Percentiles rank a stretch among this genome's conserved stretches.
Evolutionary conservation across 2,113 vertebrate species (phyloP).

Genomic region (Narcine bancroftii): DNA sequence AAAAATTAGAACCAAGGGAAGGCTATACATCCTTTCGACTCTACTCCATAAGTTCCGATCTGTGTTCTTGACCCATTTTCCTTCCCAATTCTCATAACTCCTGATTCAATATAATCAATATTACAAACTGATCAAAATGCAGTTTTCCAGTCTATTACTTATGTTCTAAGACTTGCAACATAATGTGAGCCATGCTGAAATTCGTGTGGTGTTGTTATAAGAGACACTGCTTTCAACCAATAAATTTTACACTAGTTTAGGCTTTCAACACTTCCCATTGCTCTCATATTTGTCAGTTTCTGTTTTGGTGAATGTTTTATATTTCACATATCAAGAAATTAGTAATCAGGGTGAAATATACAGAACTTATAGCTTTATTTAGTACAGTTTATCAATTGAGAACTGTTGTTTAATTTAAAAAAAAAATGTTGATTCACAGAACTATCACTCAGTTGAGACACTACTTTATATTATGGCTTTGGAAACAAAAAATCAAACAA

Average conservation of each 20-base stretch:
- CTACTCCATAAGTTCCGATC: too few relatives aligned
- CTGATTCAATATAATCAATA: too few relatives aligned
- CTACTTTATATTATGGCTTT: background rate
- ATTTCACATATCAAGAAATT: background rate
- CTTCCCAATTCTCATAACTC: too few relatives aligned
- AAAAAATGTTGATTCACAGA: background rate
- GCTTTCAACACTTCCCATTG: background rate
- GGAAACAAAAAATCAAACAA: background rate
- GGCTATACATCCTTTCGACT: too few relatives aligned
- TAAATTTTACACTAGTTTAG: background rate
- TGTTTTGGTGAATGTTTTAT: background rate
- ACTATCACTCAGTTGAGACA: background rate
- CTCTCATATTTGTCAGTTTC: background rate
- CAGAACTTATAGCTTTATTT: too few relatives aligned
- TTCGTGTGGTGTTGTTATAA: background rate
- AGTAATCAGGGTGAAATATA: background rate
- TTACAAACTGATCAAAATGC: background rate
- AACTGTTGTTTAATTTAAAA: background rate
- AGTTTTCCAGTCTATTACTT: background rate
- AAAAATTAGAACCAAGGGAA: too few relatives aligned
- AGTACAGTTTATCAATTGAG: too few relatives aligned
- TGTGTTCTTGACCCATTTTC: too few relatives aligned
- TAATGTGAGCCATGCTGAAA: background rate
- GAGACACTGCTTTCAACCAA: background rate
- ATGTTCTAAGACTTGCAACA: background rate